Evolutionary conservation across 2,797 vertebrate genomes (phyloP), one percentile per base, ranked within the genome.

Genomic region (Enteromius anoplus): DNA sequence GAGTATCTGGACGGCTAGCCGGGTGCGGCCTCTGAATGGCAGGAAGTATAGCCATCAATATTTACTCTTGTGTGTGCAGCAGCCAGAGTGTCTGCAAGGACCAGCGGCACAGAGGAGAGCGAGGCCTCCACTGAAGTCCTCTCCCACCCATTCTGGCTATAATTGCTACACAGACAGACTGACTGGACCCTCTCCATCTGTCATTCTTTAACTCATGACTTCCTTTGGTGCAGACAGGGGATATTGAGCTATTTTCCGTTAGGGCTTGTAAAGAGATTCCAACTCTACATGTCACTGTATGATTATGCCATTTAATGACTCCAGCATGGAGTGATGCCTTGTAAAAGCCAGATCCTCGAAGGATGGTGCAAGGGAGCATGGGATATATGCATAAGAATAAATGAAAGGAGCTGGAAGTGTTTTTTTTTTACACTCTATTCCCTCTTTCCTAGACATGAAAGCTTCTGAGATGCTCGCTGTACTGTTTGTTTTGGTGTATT

Each of bases 21-120:
- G 92, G 93, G 94, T 85, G 93, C 88, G 92, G 91, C 90, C 90
- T 73, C 92, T 95, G 91, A 94, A 93, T 93, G 90, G 93, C 95
- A 96, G 95, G 94, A 96, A 96, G 91, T 90, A 85, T 82, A 92
- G 92, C 93, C 93, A 93, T 95, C 95, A 96, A 95, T 95, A 95
- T 96, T 96, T 96, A 96, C 94, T 93, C 92, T n/a, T 94, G 92
- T n/a, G 45, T 90, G 89, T 86, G 15, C 88, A 89, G 86, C 32
- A 92, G 91, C 82, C 37, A 86, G 88, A 89, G 89, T 92, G 92
- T 86, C 89, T 80, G 88, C 88, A 72, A 88, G 55, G 1, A 0
- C 86, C 91, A 89, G 72, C 0, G 78, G 88, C 58, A 80, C 73
- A 64, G 40, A 75, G 68, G 55, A 66, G 70, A 85, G 84, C 84